Base-by-base conservation (phyloP, 2,888 invertebrate genomes). In the Allolobophora icterica region DNA sequence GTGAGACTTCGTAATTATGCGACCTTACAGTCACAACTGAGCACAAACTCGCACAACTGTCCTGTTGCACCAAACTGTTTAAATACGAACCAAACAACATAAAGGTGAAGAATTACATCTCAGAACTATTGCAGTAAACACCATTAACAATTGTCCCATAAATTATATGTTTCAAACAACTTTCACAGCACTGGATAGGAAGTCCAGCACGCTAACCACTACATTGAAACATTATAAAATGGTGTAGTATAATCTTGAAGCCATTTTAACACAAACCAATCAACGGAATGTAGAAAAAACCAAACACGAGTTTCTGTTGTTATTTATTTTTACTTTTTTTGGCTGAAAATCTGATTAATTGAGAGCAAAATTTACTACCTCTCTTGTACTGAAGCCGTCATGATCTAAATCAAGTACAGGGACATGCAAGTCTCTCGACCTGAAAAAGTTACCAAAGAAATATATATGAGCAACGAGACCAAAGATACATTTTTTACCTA, bases 331-430 rank as follows among this genome's bases (percentile, higher is more conserved):
- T n/a, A n/a, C 17, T 30, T 30, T 38, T 71, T n/a, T 71, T 71
- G n/a, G 21, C n/a, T 71, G n/a, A 71, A 71, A 71, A 71, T 71
- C 30, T 71, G 71, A n/a, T 71, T 71, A 71, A 1, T 71, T n/a
- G n/a, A n/a, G 5, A 71, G 71, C 71, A 71, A 71, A 8, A 71
- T 71, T 11, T 71, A 30, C 71, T 33, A 91, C 52, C 91, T 58
- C 89, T 38, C 33, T 34, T 83, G 42, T n/a, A 21, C 90, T 83
- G 40, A 90, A 58, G 19, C 38, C 52, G 19, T 89, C 89, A 30
- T 40, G 8, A 58, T 91, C 52, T 52, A 92, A 91, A 33, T 71
- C 93, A 90, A 93, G 90, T 52, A 92, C 91, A 89, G 92, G 92
- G n/a, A 0, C 3, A 40, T 45, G 42, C 52, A 45, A 11, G n/a